phyloP scores from a whole-genome alignment of 2,113 vertebrate species.

The Eira barbara region DNA sequence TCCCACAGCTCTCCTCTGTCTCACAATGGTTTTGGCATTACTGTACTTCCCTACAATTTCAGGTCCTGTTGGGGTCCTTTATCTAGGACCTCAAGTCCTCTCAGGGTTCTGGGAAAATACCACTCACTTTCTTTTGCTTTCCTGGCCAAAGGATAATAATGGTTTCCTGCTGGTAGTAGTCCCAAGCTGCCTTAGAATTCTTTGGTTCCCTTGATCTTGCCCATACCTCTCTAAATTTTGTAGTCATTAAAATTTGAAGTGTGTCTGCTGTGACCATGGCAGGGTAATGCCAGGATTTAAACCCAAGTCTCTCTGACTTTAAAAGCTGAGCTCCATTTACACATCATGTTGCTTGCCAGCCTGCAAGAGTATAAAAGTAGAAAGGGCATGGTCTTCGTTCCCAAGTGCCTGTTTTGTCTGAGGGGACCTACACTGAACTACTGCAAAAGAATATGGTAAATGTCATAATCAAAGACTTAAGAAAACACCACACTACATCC shows the following conservation, averaged over 20 bases:
- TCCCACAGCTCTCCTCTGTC: background rate
- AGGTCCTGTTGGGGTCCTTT: accelerated
- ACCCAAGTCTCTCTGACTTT: background rate
- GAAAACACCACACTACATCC: background rate
- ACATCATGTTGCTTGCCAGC: background rate
- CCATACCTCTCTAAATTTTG: background rate
- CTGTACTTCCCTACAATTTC: background rate
- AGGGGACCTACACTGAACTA: background rate
- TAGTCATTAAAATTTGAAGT: background rate
- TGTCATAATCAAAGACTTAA: background rate
- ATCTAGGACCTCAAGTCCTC: background rate
- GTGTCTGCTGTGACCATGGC: background rate
- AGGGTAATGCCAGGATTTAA: background rate
- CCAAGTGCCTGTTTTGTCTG: background rate
- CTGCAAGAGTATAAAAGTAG: background rate
- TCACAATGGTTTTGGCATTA: background rate
- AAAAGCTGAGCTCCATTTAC: background rate
- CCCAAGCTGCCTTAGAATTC: background rate
- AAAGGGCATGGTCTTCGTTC: background rate
- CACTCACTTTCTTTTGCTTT: background rate
- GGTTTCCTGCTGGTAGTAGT: background rate
- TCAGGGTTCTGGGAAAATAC: background rate
- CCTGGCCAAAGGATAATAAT: background rate
- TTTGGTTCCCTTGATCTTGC: background rate
- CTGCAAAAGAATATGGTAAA: background rate